Evolutionary conservation across 2,797 vertebrate genomes (phyloP).

Genomic region (Scleropages formosus): DNA sequence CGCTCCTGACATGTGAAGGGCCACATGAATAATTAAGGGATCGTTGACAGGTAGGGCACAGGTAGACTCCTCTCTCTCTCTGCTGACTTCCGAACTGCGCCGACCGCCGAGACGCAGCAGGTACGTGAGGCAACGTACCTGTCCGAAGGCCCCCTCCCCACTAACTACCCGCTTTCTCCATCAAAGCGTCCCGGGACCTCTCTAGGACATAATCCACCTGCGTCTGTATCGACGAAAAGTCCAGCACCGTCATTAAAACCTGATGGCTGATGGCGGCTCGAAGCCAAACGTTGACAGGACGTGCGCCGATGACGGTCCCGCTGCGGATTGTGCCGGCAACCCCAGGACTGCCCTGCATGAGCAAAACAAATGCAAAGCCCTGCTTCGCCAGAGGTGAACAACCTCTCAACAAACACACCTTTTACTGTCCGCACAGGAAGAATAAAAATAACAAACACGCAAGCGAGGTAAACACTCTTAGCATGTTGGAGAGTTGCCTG

Average conservation of each 20-base stretch:
- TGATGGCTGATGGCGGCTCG: not conserved
- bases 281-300: too few species aligned
- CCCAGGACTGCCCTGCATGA: too few species aligned
- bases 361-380: too few species aligned
- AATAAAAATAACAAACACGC: not conserved
- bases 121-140: not conserved
- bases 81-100: not conserved
- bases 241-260: not conserved
- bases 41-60: not conserved
- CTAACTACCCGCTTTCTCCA: not conserved
- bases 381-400: not conserved
- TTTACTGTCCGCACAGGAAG: not conserved
- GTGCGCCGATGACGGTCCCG: too few species aligned
- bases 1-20: not conserved
- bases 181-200: not conserved
- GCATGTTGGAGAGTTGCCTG: too few species aligned
- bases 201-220: not conserved
- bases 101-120: not conserved
- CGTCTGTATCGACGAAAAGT: not conserved
- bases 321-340: too few species aligned
- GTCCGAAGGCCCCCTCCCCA: not conserved
- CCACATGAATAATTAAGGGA: constrained; percentile 7
- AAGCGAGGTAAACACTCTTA: not conserved
- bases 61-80: constrained; percentile 1
- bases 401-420: not conserved